A percentile compares a stretch with the other conserved stretches of the same genome.
These are phyloP conservation scores for Epiblema foenella DNA, from an alignment of 2,888 invertebrate genomes.

Conservation along the genomic window DNA sequence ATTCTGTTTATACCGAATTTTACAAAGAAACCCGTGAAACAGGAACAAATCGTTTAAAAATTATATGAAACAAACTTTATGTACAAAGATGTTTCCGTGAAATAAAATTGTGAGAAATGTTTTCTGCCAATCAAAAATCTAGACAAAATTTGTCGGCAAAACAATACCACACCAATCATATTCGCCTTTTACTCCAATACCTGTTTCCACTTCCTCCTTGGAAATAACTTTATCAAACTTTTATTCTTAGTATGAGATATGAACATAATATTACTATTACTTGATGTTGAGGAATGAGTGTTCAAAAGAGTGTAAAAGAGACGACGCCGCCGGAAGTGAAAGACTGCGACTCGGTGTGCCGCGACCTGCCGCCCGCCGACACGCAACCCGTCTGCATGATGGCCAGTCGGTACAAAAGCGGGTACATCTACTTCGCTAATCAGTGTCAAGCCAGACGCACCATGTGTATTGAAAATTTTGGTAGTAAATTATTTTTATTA, in stretches of 20 bases:
- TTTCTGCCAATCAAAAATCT: too few relatives aligned
- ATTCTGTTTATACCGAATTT: too few relatives aligned
- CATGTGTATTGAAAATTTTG: conserved; percentile 68
- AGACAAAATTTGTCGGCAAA: not conserved
- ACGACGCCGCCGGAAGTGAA: not conserved
- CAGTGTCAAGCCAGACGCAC: conserved; percentile 72
- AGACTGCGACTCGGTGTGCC: conserved; percentile 61
- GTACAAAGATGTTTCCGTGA: too few relatives aligned
- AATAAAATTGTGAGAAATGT: too few relatives aligned
- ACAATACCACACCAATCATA: too few relatives aligned
- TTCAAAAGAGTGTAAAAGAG: not conserved
- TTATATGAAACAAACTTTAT: too few relatives aligned
- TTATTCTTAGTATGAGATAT: too few relatives aligned
- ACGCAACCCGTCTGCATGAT: conserved; percentile 74
- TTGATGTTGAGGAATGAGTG: not conserved
- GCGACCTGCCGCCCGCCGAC: conserved; percentile 64
- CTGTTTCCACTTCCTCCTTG: too few relatives aligned
- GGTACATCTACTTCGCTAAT: conserved; percentile 72
- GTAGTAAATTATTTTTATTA: conserved; percentile 54
- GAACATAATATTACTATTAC: not conserved
- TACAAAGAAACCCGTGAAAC: too few relatives aligned
- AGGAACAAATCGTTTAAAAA: too few relatives aligned
- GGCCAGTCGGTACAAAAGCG: conserved; percentile 74
- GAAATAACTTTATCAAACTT: too few relatives aligned
- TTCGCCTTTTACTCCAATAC: too few relatives aligned